Percentiles rank a stretch among this genome's conserved stretches.
These are phyloP conservation scores for Zele albiditarsus DNA, from an alignment of 2,888 invertebrate genomes.

Conservation along the genomic window DNA sequence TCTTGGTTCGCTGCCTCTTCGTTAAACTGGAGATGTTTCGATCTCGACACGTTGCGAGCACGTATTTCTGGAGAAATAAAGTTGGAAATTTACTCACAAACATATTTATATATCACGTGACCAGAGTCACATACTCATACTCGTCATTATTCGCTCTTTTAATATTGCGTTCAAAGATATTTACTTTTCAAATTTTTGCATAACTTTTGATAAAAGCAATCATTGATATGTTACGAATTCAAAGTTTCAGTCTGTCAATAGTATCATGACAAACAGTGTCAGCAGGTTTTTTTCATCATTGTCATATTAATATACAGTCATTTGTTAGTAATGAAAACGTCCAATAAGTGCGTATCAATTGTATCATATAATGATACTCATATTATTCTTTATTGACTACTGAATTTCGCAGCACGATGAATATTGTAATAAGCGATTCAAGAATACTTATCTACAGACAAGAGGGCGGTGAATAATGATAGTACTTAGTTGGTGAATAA, in stretches of 20 bases:
- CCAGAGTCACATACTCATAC: no score
- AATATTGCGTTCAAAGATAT: neutral
- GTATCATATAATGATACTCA: neutral
- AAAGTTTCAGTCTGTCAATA: no score
- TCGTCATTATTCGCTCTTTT: no score
- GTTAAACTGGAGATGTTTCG: slow-evolving; percentile 26
- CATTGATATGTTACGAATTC: neutral
- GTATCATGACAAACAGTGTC: no score
- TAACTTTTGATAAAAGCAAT: neutral
- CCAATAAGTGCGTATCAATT: no score
- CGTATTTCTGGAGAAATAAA: slow-evolving; percentile 10
- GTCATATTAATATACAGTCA: no score
- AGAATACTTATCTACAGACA: slow-evolving; percentile 54
- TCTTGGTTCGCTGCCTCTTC: neutral
- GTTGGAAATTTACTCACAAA: neutral
- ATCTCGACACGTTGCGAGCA: slow-evolving; percentile 4
- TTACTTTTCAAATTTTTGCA: neutral
- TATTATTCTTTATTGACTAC: slow-evolving; percentile 29
- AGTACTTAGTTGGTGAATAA: slow-evolving; percentile 63
- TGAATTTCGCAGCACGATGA: slow-evolving; percentile 46
- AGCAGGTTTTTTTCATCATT: no score
- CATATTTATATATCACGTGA: neutral
- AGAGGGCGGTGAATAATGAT: slow-evolving; percentile 62
- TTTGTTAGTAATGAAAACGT: no score
- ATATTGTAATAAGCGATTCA: slow-evolving; percentile 53